Percentiles rank a stretch among this genome's conserved stretches.
Evolutionary conservation across 2,888 invertebrate genomes (phyloP).

Genomic region (Drosophila helvetica): DNA sequence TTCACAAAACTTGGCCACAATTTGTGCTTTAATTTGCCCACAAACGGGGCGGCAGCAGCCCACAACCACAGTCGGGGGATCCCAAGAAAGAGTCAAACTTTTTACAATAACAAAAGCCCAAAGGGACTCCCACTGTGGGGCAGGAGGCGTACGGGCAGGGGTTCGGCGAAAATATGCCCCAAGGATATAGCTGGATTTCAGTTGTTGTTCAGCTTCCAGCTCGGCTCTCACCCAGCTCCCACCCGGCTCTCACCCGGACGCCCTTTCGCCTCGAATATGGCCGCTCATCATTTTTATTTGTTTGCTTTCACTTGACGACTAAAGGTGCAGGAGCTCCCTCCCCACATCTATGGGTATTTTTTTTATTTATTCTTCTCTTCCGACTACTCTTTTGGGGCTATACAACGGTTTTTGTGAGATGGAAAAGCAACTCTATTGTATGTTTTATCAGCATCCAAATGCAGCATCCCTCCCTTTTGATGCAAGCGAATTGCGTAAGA

Average conservation of each 20-base stretch:
- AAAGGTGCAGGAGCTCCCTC: constrained; percentile 53
- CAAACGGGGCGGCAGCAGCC: constrained; percentile 46
- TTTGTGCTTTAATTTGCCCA: constrained; percentile 79
- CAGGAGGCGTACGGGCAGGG: background rate
- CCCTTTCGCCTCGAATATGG: constrained; percentile 60
- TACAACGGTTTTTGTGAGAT: background rate
- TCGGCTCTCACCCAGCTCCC: too few species aligned
- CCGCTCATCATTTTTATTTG: constrained; percentile 80
- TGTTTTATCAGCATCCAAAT: too few species aligned
- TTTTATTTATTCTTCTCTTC: constrained; percentile 10
- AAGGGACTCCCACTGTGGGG: constrained; percentile 31
- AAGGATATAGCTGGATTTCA: constrained; percentile 56
- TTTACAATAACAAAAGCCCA: constrained; percentile 66
- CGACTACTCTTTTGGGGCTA: background rate
- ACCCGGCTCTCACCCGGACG: too few species aligned
- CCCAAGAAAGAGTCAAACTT: constrained; percentile 60
- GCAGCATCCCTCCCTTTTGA: too few species aligned
- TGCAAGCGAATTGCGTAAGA: too few species aligned
- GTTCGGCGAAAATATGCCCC: constrained; percentile 61
- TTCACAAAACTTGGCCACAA: constrained; percentile 78
- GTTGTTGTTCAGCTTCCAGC: constrained; percentile 16
- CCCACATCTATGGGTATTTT: constrained; percentile 36
- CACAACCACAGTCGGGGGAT: constrained; percentile 35
- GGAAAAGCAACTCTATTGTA: too few species aligned
- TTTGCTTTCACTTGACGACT: constrained; percentile 65